Conservation (phyloP, 1,140 invertebrate species). For the Luehdorfia chinensis region DNA sequence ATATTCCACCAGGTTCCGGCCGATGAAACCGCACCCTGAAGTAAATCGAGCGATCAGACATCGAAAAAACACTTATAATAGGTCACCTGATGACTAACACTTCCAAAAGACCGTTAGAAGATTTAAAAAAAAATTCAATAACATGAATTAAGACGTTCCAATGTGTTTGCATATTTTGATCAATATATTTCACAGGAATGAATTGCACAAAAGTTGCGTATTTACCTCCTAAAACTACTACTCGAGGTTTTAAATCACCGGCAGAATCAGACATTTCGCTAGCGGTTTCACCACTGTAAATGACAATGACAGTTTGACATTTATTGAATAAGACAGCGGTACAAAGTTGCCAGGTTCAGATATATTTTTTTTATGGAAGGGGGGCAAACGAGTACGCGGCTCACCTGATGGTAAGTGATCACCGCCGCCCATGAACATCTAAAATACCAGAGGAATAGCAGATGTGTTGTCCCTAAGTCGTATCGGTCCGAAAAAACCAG, state of each 20-base stretch:
- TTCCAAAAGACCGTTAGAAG: slow-evolving; percentile 52
- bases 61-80: slow-evolving; percentile 50
- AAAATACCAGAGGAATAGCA: too few species aligned
- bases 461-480: too few species aligned
- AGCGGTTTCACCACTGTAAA: slow-evolving; percentile 48
- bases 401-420: too few species aligned
- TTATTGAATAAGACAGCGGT: slow-evolving; percentile 13
- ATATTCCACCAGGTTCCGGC: slow-evolving; percentile 90
- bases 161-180: background rate
- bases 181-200: background rate
- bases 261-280: slow-evolving; percentile 65
- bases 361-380: too few species aligned
- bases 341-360: background rate
- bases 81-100: slow-evolving; percentile 64
- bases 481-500: too few species aligned
- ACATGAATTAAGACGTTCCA: background rate
- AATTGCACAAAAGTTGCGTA: background rate
- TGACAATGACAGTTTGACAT: slow-evolving; percentile 40
- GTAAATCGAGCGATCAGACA: slow-evolving; percentile 38
- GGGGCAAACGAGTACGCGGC: too few species aligned
- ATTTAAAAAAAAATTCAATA: slow-evolving; percentile 37
- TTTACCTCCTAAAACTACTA: slow-evolving; percentile 69
- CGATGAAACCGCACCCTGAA: slow-evolving; percentile 94
- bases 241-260: slow-evolving; percentile 70
- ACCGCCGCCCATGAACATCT: too few species aligned